Percentiles rank a stretch among this genome's conserved stretches.
phyloP scores from a whole-genome alignment of 1,140 invertebrate species.

The Leptestheria dahalacensis region DNA sequence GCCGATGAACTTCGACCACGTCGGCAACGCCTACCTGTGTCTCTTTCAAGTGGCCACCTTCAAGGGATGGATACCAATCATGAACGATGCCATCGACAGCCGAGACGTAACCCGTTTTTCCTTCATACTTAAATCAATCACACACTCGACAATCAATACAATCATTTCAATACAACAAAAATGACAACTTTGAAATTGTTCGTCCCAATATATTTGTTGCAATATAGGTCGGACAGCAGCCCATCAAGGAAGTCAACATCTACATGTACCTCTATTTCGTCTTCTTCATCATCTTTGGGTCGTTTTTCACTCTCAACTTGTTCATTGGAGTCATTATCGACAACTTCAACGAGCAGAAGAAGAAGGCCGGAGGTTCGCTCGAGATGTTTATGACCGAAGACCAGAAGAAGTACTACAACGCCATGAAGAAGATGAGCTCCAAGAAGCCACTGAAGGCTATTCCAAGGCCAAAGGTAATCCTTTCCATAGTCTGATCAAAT shows the following conservation, averaged over 20 bases:
- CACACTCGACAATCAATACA: neutral
- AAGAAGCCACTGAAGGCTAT: slow-evolving; percentile 97
- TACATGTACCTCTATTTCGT: slow-evolving; percentile 98
- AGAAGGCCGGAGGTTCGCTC: slow-evolving; percentile 92
- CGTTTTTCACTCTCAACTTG: slow-evolving; percentile 93
- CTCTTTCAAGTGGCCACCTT: slow-evolving; percentile 98
- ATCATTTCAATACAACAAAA: neutral
- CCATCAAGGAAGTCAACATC: slow-evolving; percentile 81
- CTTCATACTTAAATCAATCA: too few species aligned
- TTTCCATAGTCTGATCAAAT: too few species aligned
- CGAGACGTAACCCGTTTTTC: slow-evolving; percentile 58
- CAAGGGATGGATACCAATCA: slow-evolving; percentile 54
- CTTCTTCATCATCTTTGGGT: slow-evolving; percentile 93
- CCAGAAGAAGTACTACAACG: slow-evolving; percentile 99
- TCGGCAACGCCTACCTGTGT: slow-evolving; percentile 90
- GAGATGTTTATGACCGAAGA: slow-evolving; percentile 99
- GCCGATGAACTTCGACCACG: slow-evolving; percentile 96
- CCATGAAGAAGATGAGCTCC: slow-evolving; percentile 98
- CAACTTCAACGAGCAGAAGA: slow-evolving; percentile 98
- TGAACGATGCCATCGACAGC: slow-evolving; percentile 94
- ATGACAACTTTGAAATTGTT: neutral
- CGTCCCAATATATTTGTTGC: neutral
- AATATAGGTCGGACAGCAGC: slow-evolving; percentile 76
- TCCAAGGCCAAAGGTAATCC: slow-evolving; percentile 76
- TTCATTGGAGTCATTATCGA: slow-evolving; percentile 98